Conservation (phyloP, 2,797 vertebrate genomes). For the Poecilia gillii region DNA sequence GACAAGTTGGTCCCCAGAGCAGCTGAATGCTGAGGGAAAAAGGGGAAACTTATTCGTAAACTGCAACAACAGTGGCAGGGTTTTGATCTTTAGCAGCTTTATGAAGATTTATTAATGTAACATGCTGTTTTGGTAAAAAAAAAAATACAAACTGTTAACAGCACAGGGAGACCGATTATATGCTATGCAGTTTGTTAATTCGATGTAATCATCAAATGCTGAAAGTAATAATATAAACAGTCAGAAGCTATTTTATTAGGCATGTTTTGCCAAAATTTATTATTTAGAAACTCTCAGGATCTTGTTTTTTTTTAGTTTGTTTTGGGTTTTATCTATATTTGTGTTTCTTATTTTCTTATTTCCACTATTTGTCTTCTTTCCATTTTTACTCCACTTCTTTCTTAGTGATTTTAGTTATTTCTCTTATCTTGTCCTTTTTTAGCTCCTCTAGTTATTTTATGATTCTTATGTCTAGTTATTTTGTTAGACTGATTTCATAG, state of each 20-base stretch:
- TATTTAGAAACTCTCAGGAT: not conserved
- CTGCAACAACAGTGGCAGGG: not conserved
- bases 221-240: not conserved
- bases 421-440: too few species aligned
- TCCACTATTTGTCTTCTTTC: too few species aligned
- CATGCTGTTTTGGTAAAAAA: not conserved
- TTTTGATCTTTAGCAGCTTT: not conserved
- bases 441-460: too few species aligned
- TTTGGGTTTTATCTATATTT: too few species aligned
- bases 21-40: not conserved
- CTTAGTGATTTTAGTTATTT: too few species aligned
- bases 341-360: too few species aligned
- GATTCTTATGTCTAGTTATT: too few species aligned
- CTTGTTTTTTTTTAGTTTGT: too few species aligned
- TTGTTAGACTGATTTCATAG: too few species aligned
- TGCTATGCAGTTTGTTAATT: not conserved
- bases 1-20: conserved; percentile 1
- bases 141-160: too few species aligned
- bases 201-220: not conserved
- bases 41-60: not conserved
- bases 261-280: not conserved
- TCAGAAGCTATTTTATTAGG: not conserved
- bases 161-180: not conserved
- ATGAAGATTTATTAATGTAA: not conserved
- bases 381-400: too few species aligned